These are phyloP conservation scores for Luperina nickerlii DNA, from an alignment of 2,888 invertebrate species.

Conservation along the genomic window DNA sequence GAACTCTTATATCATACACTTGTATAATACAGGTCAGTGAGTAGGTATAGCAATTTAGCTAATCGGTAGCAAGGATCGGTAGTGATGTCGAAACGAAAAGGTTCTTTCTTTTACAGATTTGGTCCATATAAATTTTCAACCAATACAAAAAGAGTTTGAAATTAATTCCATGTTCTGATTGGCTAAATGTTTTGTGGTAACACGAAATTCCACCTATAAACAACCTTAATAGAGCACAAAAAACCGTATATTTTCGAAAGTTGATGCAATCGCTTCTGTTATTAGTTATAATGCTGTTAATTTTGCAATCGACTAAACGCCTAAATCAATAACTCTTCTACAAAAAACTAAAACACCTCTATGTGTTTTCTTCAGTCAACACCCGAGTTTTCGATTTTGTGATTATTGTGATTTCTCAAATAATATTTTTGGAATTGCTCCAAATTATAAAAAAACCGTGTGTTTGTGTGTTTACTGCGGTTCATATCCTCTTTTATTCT, in stretches of 20 bases:
- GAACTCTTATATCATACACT: too few relatives aligned
- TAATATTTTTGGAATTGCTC: slow-evolving; percentile 61
- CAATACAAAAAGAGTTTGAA: not conserved
- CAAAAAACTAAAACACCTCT: slow-evolving; percentile 24
- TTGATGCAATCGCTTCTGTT: not conserved
- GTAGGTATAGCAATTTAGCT: too few relatives aligned
- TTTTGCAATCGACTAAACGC: slow-evolving; percentile 45
- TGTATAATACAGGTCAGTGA: too few relatives aligned
- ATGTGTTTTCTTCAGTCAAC: slow-evolving; percentile 48
- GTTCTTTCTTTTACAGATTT: too few relatives aligned
- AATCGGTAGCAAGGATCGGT: too few relatives aligned
- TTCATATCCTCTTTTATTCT: slow-evolving; percentile 51
- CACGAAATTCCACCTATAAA: rapidly evolving
- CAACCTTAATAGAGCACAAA: not conserved
- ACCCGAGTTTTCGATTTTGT: slow-evolving; percentile 46
- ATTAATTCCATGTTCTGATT: rapidly evolving
- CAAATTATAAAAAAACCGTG: slow-evolving; percentile 52
- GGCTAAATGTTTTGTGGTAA: rapidly evolving
- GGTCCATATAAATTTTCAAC: too few relatives aligned
- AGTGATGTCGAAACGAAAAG: too few relatives aligned
- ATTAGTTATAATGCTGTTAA: too few relatives aligned
- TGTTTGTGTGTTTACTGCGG: slow-evolving; percentile 53
- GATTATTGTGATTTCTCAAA: slow-evolving; percentile 37
- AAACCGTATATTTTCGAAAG: not conserved
- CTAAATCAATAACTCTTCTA: slow-evolving; percentile 38